Evolutionary conservation across 2,888 invertebrate genomes (phyloP).

Genomic region (Erebia ligea): DNA sequence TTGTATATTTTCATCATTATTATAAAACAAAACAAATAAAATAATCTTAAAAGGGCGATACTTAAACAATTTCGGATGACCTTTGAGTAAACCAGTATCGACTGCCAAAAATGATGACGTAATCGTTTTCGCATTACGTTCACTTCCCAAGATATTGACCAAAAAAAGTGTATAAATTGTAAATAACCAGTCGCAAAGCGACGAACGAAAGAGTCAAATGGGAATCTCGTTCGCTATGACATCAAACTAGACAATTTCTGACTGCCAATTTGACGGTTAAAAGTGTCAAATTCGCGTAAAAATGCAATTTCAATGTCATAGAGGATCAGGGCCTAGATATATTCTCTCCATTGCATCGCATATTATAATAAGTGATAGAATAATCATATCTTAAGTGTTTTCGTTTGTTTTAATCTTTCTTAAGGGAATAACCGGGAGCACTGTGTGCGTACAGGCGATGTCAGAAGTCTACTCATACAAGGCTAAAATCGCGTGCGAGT

Average conservation of each 20-base stretch:
- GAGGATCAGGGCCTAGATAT: neutral
- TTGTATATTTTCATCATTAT: neutral
- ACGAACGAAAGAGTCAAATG: slow-evolving; percentile 45
- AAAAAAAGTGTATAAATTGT: slow-evolving; percentile 64
- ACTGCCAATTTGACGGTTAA: neutral
- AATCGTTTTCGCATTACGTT: slow-evolving; percentile 56
- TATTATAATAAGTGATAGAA: slow-evolving; percentile 64
- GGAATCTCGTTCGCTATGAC: neutral
- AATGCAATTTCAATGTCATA: neutral
- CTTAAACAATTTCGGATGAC: slow-evolving; percentile 25
- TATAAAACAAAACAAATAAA: neutral
- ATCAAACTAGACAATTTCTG: slow-evolving; percentile 22
- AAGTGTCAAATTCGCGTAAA: neutral
- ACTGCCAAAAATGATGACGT: slow-evolving; percentile 39
- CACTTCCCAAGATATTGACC: slow-evolving; percentile 73
- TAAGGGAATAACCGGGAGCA: slow-evolving; percentile 59
- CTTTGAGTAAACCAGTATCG: slow-evolving; percentile 30
- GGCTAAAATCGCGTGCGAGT: no score
- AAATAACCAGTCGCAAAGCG: slow-evolving; percentile 46
- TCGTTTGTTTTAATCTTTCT: slow-evolving; percentile 57
- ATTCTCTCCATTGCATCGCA: neutral
- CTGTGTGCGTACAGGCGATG: slow-evolving; percentile 32
- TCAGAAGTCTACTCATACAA: no score
- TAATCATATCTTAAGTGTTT: slow-evolving; percentile 79
- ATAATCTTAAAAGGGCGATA: slow-evolving; percentile 2